A percentile compares a stretch with the other conserved stretches of the same genome.
These are phyloP conservation scores for Patiria pectinifera DNA, from an alignment of 53 echinoderm and acorn worm genomes.

Conservation along the genomic window DNA sequence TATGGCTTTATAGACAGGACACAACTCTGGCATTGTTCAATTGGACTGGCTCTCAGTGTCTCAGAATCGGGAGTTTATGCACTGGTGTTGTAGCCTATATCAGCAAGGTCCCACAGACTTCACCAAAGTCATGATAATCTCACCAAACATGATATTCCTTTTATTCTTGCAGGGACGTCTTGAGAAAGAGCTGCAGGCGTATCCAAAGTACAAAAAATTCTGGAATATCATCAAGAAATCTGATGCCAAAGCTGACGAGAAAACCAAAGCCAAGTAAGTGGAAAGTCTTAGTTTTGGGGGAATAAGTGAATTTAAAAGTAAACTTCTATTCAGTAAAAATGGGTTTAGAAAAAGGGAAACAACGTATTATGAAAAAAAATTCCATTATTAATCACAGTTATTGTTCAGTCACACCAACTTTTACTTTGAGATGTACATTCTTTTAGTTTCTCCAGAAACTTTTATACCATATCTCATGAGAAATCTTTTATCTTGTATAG, in stretches of 20 bases:
- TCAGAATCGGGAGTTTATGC: too few relatives aligned
- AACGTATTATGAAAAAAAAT: not conserved
- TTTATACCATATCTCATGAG: too few relatives aligned
- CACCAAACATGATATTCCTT: not conserved
- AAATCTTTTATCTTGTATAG: too few relatives aligned
- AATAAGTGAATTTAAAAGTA: not conserved
- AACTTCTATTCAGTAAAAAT: not conserved
- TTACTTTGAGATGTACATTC: too few relatives aligned
- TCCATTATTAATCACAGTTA: not conserved
- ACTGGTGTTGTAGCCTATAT: not conserved
- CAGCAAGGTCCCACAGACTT: too few relatives aligned
- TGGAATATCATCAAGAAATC: conserved; percentile 96
- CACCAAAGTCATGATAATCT: too few relatives aligned
- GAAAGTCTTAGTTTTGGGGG: not conserved
- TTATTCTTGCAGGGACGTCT: conserved; percentile 77
- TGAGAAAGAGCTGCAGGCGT: conserved; percentile 83
- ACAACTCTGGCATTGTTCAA: too few relatives aligned
- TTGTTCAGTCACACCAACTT: not conserved
- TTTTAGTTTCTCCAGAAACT: too few relatives aligned
- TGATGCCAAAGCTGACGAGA: conserved; percentile 86
- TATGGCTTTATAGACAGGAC: too few relatives aligned
- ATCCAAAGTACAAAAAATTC: conserved; percentile 93
- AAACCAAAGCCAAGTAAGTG: conserved; percentile 79
- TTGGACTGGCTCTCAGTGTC: too few relatives aligned
- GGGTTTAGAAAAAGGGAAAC: not conserved